Base-by-base conservation (phyloP, 2,797 vertebrate genomes). In the Potorous gilbertii region DNA sequence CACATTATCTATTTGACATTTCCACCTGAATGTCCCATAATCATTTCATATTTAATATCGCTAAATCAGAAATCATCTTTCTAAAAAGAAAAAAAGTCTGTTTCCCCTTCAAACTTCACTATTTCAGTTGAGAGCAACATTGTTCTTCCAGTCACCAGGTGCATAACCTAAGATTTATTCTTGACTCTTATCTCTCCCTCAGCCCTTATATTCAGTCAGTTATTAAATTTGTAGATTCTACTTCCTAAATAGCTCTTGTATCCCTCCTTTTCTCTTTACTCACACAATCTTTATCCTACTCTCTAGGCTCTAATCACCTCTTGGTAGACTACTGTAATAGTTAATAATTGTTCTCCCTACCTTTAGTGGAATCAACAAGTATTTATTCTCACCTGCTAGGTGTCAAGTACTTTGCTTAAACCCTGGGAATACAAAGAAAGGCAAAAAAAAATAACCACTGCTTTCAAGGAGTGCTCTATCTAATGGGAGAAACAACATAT, bases 401-500 rank as follows among this genome's bases (percentile, higher is more conserved):
- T 91, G 21, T 52, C 95, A 93, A 93, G 34, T 24, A 87, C 92
- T 92, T 54, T 66, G n/a, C 62, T 55, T 55, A 92, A 57, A 5
- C 34, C 52, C 54, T 0, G 0, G 66, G 94, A 46, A 59, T 18
- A 87, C 56, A n/a, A 40, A 46, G 93, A 94, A 94, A 95, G 54
- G 50, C 57, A 66, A 46, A 56, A 56, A 4, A 8, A 52, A 62
- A 34, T 10, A 93, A 91, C 62, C 52, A 27, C 29, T 56, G 91
- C 10, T 10, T 93, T 94, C 66, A 81, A 40, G 34, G 66, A 81
- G 18, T 81, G n/a, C 5, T 81, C 66, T 81, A 8, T 40, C 66
- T 21, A 81, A 74, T 56, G 40, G 29, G 95, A 94, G 95, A 94
- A 56, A 96, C 3, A 11, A 81, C 54, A 66, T 81, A 50, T 90